Evolutionary conservation across 1,140 invertebrate genomes (phyloP), one percentile per base, ranked within the genome.

Genomic region (Drosophila nasuta): DNA sequence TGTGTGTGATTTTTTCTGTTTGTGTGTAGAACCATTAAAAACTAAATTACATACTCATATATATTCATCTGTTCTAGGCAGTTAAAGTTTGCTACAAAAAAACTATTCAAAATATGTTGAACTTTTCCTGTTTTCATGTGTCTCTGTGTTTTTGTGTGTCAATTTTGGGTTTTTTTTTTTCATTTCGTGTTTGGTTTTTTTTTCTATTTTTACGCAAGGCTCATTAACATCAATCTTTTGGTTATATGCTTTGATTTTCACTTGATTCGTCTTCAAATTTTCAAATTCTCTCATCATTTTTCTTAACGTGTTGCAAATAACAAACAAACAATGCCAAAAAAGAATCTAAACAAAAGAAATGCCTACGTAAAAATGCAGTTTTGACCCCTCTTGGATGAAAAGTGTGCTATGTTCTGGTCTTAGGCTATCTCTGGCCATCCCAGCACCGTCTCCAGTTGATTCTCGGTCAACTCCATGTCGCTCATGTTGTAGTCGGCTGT

Each of bases 41-140:
- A 72, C 85, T 88, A 83, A 85, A 78, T 68, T 88, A 82, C 74
- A 78, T 81, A 88, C 51, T 62, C 66, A 43, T 75, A 75, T 75
- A 75, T 88, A 88, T 88, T 81, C 75, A 56, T 89, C 77, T 89
- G 85, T 89, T 81, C 86, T 89, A 76, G 85, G 85, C 85, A 89
- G 85, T 89, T 89, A 85, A 89, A 82, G 76, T 89, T 48, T 79
- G 85, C 81, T 89, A 89, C 59, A n/a, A 89, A 88, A 87, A 88
- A 87, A 89, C 70, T 88, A 88, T 81, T 89, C 75, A 82, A 86
- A 74, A 80, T 86, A 73, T 85, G 66, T 68, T 75, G 52, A 85
- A 81, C 77, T 74, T 68, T 89, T 81, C 75, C 77, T 81, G 70
- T 83, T 75, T 81, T 48, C 69, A 48, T 74, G 46, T 71, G 57